A percentile compares a stretch with the other conserved stretches of the same genome.
Conservation (phyloP, 35 echinoderm and acorn worm species). For the Stichopus chloronotus region DNA sequence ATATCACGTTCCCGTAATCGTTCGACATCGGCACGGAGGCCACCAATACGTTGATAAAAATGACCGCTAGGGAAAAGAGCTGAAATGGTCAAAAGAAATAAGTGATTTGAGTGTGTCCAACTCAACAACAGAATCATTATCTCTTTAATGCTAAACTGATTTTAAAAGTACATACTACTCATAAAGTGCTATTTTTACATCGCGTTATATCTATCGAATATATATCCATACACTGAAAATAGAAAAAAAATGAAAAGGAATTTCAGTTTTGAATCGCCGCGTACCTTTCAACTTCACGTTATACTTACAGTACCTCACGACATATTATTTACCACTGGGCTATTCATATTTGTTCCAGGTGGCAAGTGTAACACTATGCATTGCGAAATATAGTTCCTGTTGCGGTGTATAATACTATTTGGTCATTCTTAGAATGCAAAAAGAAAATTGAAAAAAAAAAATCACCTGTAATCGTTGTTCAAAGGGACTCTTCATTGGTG, state of each 20-base stretch:
- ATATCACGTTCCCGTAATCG: not conserved
- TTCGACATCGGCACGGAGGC: conserved; percentile 19
- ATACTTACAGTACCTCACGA: too few species aligned
- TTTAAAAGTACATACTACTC: not conserved
- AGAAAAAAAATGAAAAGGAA: too few species aligned
- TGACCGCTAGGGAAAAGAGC: conserved; percentile 46
- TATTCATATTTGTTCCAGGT: too few species aligned
- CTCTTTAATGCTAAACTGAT: not conserved
- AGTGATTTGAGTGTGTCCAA: not conserved
- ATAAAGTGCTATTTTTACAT: not conserved
- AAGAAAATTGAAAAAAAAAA: not conserved
- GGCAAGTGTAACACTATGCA: too few species aligned
- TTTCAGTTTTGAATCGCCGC: too few species aligned
- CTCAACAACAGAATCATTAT: not conserved
- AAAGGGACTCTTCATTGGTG: conserved; percentile 48
- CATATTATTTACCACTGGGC: too few species aligned
- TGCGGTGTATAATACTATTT: too few species aligned
- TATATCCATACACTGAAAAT: too few species aligned
- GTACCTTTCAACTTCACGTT: too few species aligned
- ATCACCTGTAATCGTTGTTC: conserved; percentile 55
- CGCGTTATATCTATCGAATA: too few species aligned
- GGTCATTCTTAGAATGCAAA: not conserved
- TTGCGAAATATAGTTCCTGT: too few species aligned
- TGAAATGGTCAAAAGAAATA: conserved; percentile 2
- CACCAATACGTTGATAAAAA: conserved; percentile 15